phyloP scores from a whole-genome alignment of 2,113 vertebrate species.

The Oophaga pumilio region DNA sequence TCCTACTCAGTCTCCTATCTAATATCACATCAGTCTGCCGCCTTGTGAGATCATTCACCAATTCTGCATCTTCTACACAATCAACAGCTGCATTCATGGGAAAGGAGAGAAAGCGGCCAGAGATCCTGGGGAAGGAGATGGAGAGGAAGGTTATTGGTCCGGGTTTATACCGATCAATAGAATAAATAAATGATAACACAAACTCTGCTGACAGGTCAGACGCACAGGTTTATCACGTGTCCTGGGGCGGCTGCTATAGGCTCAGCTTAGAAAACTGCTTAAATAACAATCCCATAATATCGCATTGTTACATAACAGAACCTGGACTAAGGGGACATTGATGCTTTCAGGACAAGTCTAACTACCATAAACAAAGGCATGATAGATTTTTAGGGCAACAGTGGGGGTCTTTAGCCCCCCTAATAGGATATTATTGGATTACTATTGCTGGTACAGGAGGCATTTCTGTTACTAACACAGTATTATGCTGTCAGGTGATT shows the following conservation, averaged over 20 bases:
- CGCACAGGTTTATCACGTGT: background rate
- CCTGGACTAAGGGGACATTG: too few relatives aligned
- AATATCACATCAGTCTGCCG: background rate
- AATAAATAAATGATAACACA: background rate
- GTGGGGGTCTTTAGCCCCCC: background rate
- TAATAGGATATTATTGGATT: too few relatives aligned
- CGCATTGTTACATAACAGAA: too few relatives aligned
- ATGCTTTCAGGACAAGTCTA: background rate
- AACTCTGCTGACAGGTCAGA: too few relatives aligned
- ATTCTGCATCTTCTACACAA: background rate
- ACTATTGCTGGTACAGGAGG: too few relatives aligned
- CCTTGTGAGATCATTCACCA: background rate
- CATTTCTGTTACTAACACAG: too few relatives aligned
- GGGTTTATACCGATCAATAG: background rate
- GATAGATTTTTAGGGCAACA: too few relatives aligned
- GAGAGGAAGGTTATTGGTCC: background rate
- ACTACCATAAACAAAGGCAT: background rate
- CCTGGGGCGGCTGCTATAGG: too few relatives aligned
- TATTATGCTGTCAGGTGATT: too few relatives aligned
- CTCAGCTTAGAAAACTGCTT: background rate
- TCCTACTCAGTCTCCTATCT: too few relatives aligned
- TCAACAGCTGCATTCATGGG: background rate
- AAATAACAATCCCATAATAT: background rate
- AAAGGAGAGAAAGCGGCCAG: too few relatives aligned
- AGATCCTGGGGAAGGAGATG: background rate